Base-by-base conservation (phyloP, 2,113 vertebrate species). In the Meles meles region DNA sequence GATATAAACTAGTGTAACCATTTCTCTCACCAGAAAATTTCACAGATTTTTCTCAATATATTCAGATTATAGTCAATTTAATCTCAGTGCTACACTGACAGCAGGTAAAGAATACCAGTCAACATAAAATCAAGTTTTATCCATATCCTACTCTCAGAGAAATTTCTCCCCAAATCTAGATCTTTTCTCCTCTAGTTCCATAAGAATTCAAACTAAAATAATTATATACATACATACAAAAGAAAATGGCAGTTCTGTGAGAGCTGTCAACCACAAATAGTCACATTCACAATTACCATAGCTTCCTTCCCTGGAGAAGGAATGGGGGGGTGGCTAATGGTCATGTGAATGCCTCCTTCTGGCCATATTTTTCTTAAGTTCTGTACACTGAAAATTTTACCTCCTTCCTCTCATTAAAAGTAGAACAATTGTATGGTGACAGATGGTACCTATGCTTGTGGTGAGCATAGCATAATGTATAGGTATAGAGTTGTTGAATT, bases 21-120 rank as follows among this genome's bases (percentile, higher is more conserved):
- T 80, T 94, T 79, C 47, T 72, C n/a, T 90, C 74, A 92, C 23
- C 39, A 90, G 44, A 7, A 85, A 59, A 92, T 42, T 90, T 93
- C 71, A 92, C 18, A 94, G n/a, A 83, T 79, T 96, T 90, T 83
- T 90, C 42, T 87, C 91, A 83, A 94, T 85, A 88, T 76, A 96
- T 83, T 94, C 88, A 94, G 65, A 94, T 44, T 84, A 88, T 2
- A 92, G 23, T 72, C 79, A 96, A 59, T 85, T 93, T 42, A 93
- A 72, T 49, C 15, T 85, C 67, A 86, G 21, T 13, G 14, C 23
- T 61, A 93, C 44, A 96, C 0, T 91, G 49, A 93, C 44, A 97
- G 89, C 2, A 90, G 42, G 15, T 82, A 97, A 94, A 42, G 55
- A 93, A 76, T 17, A 95, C 72, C 7, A 92, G 34, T 74, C 89